phyloP scores from a whole-genome alignment of 2,888 invertebrate species.

The Mimumesa dahlbomi region DNA sequence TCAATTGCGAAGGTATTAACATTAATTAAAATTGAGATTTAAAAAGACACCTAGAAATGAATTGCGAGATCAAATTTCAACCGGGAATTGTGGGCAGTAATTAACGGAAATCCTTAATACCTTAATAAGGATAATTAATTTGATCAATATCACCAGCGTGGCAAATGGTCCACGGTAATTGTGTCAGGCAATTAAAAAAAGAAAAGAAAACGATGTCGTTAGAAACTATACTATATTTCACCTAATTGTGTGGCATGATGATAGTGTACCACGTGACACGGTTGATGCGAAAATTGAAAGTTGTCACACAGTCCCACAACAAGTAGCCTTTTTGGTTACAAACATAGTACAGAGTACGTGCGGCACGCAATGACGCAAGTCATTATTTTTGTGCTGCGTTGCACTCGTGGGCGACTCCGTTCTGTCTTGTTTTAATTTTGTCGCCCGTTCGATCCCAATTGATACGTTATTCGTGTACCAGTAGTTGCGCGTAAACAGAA shows the following conservation, averaged over 20 bases:
- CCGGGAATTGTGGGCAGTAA: too few relatives aligned
- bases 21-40: too few relatives aligned
- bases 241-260: not conserved
- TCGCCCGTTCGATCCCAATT: conserved; percentile 28
- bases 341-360: conserved; percentile 2
- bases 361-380: conserved; percentile 19
- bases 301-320: not conserved
- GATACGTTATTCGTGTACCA: conserved; percentile 13
- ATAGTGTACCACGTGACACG: conserved; percentile 1
- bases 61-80: too few relatives aligned
- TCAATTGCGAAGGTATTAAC: too few relatives aligned
- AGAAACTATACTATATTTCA: not conserved
- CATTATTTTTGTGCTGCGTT: conserved; percentile 34
- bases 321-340: conserved; percentile 1
- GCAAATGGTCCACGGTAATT: too few relatives aligned
- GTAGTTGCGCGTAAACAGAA: conserved; percentile 22
- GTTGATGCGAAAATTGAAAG: conserved; percentile 20
- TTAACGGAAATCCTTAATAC: too few relatives aligned
- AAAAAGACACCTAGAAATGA: too few relatives aligned
- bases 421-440: conserved; percentile 29
- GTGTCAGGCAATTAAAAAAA: too few relatives aligned
- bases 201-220: too few relatives aligned
- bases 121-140: too few relatives aligned
- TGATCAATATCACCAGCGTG: too few relatives aligned
- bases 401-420: conserved; percentile 22